Conservation (phyloP, 2,888 invertebrate species). For the Odontothrips loti region DNA sequence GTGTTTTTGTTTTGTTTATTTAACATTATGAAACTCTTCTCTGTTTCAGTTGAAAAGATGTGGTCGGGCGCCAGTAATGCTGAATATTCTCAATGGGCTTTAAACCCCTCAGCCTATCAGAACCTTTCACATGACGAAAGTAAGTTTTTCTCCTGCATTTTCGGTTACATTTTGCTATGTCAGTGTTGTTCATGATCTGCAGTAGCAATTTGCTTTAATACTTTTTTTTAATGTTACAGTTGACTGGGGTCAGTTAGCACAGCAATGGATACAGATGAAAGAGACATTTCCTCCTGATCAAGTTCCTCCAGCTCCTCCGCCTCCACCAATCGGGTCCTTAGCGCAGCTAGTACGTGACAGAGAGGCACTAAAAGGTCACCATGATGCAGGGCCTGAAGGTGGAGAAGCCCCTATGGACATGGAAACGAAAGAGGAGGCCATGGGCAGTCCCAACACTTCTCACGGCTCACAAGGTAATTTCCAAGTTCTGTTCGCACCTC, state of each 20-base stretch:
- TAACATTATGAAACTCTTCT: too few relatives aligned
- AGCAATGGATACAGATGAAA: conserved; percentile 97
- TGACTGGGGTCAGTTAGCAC: conserved; percentile 94
- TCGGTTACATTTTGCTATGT: conserved; percentile 27
- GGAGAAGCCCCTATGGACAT: conserved; percentile 88
- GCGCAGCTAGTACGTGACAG: background rate
- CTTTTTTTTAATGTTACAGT: conserved; percentile 51
- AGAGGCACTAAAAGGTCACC: conserved; percentile 33
- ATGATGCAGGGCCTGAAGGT: conserved; percentile 57
- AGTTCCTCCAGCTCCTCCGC: conserved; percentile 57
- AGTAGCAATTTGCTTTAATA: background rate
- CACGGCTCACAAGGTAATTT: conserved; percentile 37
- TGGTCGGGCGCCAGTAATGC: conserved; percentile 8
- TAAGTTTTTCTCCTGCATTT: conserved; percentile 41
- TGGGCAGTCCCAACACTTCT: conserved; percentile 46
- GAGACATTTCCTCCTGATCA: conserved; percentile 57
- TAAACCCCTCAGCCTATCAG: conserved; percentile 76
- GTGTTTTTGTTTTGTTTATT: too few relatives aligned
- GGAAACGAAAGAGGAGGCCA: conserved; percentile 62
- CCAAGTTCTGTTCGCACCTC: background rate
- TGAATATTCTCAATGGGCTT: conserved; percentile 58
- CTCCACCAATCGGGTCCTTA: conserved; percentile 49
- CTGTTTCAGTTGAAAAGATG: background rate
- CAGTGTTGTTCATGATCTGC: background rate
- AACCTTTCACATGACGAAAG: conserved; percentile 74